These are phyloP conservation scores for Leptothorax acervorum DNA, from an alignment of 2,888 invertebrate species.

Conservation along the genomic window DNA sequence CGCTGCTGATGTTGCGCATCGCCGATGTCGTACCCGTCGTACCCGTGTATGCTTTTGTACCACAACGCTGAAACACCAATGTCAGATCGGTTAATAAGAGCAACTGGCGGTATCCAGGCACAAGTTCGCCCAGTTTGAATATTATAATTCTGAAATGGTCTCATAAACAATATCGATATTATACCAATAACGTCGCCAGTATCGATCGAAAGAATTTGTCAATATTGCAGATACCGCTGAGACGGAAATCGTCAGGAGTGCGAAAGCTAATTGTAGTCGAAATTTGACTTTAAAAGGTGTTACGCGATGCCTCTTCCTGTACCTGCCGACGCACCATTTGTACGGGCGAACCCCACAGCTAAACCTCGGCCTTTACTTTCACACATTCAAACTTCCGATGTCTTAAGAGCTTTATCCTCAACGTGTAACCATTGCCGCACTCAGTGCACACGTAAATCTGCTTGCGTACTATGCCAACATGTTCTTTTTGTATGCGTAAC, in stretches of 20 bases:
- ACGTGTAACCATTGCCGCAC: constrained; percentile 81
- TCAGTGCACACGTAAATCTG: constrained; percentile 75
- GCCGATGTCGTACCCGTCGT: constrained; percentile 42
- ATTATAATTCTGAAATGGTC: background rate
- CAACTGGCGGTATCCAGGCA: background rate
- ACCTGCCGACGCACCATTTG: constrained; percentile 82
- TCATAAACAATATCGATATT: background rate
- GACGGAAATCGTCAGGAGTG: background rate
- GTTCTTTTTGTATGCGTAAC: background rate
- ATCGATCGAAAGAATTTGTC: background rate
- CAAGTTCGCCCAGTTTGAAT: background rate
- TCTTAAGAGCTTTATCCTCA: constrained; percentile 80
- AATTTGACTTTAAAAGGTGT: constrained; percentile 11
- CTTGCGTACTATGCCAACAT: constrained; percentile 7
- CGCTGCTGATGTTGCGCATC: constrained; percentile 29
- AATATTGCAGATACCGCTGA: background rate
- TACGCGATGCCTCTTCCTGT: constrained; percentile 77
- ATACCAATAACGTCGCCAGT: background rate
- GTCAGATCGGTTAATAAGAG: constrained; percentile 5
- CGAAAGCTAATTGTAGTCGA: background rate
- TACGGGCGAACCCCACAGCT: constrained; percentile 76
- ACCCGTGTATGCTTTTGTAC: constrained; percentile 61
- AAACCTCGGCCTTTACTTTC: constrained; percentile 78
- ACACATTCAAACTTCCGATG: constrained; percentile 82
- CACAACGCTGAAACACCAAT: constrained; percentile 55